These are phyloP conservation scores for Archips xylosteana DNA, from an alignment of 2,888 invertebrate genomes.

Conservation along the genomic window DNA sequence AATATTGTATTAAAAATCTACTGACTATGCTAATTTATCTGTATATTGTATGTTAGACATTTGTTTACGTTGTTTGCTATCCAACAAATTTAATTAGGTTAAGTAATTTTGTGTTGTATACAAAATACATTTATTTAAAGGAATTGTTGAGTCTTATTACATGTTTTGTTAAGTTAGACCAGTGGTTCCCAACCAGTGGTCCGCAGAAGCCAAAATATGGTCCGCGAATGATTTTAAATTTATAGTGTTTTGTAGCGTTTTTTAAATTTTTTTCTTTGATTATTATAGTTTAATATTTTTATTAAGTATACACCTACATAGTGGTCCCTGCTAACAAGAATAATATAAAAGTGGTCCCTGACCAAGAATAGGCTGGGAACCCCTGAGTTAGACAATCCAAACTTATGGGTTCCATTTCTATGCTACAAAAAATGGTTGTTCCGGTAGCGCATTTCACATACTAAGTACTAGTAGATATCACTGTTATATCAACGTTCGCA, in stretches of 20 bases:
- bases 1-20: slow-evolving; percentile 36
- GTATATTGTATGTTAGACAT: slow-evolving; percentile 14
- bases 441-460: neutral
- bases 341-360: too few relatives aligned
- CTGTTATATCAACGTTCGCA: slow-evolving; percentile 5
- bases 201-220: too few relatives aligned
- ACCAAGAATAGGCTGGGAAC: too few relatives aligned
- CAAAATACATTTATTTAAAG: slow-evolving; percentile 27
- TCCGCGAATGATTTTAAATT: too few relatives aligned
- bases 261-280: too few relatives aligned
- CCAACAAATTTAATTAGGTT: slow-evolving; percentile 27
- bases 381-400: neutral
- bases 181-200: too few relatives aligned
- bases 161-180: neutral
- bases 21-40: slow-evolving; percentile 30
- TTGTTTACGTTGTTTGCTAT: slow-evolving; percentile 31
- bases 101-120: slow-evolving; percentile 17
- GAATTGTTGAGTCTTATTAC: neutral
- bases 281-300: too few relatives aligned
- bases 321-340: too few relatives aligned
- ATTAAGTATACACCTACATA: too few relatives aligned
- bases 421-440: slow-evolving; percentile 7
- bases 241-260: too few relatives aligned
- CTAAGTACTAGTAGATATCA: neutral
- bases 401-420: neutral